Percentiles rank a stretch among this genome's conserved stretches.
phyloP scores from a whole-genome alignment of 1,140 invertebrate species.

The Chironomus tepperi region DNA sequence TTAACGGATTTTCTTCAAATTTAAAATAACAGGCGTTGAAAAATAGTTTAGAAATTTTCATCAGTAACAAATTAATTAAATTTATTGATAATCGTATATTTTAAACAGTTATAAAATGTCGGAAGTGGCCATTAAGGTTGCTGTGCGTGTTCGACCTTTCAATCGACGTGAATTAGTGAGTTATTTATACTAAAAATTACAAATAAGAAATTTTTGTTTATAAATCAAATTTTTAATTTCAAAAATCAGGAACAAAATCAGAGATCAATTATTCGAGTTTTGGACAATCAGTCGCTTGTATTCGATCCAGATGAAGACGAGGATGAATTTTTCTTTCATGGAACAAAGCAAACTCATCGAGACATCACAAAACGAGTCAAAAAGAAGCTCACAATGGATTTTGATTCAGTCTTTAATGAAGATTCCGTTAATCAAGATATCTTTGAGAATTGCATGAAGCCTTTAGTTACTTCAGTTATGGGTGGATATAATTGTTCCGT shows the following conservation, averaged over 20 bases:
- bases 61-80: neutral
- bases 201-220: conserved; percentile 25
- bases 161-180: conserved; percentile 51
- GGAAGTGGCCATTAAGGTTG: conserved; percentile 54
- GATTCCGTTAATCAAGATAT: conserved; percentile 58
- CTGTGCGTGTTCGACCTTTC: conserved; percentile 65
- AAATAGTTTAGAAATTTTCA: neutral
- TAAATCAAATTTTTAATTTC: conserved; percentile 24
- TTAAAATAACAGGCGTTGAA: conserved; percentile 2
- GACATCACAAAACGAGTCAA: conserved; percentile 74
- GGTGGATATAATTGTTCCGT: conserved; percentile 89
- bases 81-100: neutral
- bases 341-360: conserved; percentile 62
- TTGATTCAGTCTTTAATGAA: conserved; percentile 72
- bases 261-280: conserved; percentile 57
- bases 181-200: conserved; percentile 24
- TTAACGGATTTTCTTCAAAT: neutral
- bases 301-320: conserved; percentile 84
- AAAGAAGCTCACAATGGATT: conserved; percentile 79
- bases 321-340: conserved; percentile 74
- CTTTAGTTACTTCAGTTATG: conserved; percentile 63
- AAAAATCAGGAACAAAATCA: conserved; percentile 37
- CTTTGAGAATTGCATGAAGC: conserved; percentile 68
- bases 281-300: conserved; percentile 69
- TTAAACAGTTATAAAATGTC: neutral